phyloP scores from a whole-genome alignment of 2,797 vertebrate genomes.

The Falco biarmicus region DNA sequence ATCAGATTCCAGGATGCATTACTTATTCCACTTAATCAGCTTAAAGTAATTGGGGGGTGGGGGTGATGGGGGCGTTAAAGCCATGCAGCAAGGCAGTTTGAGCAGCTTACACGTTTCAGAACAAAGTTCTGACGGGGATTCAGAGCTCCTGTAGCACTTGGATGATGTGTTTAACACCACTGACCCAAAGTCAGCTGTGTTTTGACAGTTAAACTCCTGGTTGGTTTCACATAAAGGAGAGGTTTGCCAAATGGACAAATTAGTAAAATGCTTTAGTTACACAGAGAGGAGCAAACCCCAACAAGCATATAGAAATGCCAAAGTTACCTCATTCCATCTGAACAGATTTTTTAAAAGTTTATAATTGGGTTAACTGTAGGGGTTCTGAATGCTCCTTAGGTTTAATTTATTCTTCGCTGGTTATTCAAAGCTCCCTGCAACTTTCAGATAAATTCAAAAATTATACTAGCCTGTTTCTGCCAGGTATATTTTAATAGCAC shows the following conservation, averaged over 20 bases:
- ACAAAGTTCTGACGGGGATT: background rate
- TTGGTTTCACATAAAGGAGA: background rate
- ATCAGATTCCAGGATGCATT: background rate
- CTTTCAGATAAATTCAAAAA: background rate
- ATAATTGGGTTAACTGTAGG: background rate
- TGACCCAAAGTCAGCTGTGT: background rate
- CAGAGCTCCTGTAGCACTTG: background rate
- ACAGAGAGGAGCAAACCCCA: background rate
- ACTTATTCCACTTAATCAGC: background rate
- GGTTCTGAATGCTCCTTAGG: background rate
- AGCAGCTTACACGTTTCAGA: too few species aligned
- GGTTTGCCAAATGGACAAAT: background rate
- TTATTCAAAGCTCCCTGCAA: background rate
- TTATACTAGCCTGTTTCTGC: background rate
- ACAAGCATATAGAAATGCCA: background rate
- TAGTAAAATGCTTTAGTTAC: background rate
- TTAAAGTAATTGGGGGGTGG: background rate
- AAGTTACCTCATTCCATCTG: background rate
- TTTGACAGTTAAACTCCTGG: background rate
- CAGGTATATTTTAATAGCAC: background rate
- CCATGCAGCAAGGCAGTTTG: background rate
- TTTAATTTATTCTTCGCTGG: background rate
- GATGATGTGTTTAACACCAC: background rate
- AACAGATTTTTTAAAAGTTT: background rate
- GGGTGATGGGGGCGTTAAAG: background rate